Base-by-base conservation (phyloP, 2,888 invertebrate species). In the Timandra comae region DNA sequence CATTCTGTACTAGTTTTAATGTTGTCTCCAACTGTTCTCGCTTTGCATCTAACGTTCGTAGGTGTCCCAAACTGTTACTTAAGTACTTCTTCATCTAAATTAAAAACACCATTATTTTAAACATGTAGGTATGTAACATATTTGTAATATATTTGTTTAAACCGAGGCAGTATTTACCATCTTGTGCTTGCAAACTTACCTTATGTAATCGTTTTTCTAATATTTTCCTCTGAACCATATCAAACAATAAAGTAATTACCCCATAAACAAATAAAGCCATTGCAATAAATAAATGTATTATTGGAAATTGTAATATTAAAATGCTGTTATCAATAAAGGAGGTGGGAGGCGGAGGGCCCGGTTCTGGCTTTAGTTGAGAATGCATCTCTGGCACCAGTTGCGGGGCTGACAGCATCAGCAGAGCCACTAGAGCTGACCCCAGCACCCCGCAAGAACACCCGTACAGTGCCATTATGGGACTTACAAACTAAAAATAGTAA, bases 211-310 rank as follows among this genome's bases (percentile, higher is more conserved):
- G 62, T 51, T 60, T 67, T 52, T 81, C 77, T 68, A 77, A 67
- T 19, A 75, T 45, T 53, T 79, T 80, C 42, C 73, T 69, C 36
- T 81, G 81, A 41, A 80, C 66, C 76, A 75, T 79, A 49, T 78
- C 79, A 49, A 64, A 72, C 26, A 75, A 34, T 41, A 78, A 74
- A 20, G 55, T 68, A 8, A 62, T 12, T 9, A 68, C 30, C n/a
- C 62, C 72, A 22, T 71, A 23, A 21, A 59, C 12, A 19, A 73
- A 26, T 35, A 81, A 52, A 7, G 58, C 35, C 7, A 59, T 30
- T 12, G 77, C 63, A 27, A 72, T 47, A 33, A 71, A 46, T 10
- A 76, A 29, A 46, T 82, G 77, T 29, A 73, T 43, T n/a, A 71
- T 61, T 12, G 75, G 64, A 27, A 65, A 41, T 13, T 43, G 35